Conservation (phyloP, 2,888 invertebrate species). For the Onchidella celtica region DNA sequence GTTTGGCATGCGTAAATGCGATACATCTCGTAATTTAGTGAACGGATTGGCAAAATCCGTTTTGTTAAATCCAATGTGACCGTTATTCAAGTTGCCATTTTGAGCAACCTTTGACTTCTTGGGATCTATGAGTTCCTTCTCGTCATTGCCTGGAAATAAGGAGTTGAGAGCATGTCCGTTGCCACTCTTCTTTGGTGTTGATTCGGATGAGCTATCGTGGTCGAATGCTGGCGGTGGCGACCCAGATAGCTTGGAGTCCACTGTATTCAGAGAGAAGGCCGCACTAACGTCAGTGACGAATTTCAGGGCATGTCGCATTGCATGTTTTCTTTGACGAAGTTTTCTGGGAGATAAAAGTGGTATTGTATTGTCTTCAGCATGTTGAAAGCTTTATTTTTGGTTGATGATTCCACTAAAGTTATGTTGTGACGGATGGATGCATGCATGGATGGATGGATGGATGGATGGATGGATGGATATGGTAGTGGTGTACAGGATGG, state of each 20-base stretch:
- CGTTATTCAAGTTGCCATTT: neutral
- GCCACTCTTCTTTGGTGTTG: neutral
- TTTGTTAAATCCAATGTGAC: neutral
- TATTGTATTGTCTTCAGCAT: too few species aligned
- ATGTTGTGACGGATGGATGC: neutral
- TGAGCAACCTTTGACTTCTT: neutral
- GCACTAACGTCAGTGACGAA: neutral
- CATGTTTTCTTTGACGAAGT: conserved; percentile 8
- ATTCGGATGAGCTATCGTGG: neutral
- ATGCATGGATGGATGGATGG: neutral
- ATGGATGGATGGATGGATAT: neutral
- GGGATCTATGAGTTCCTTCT: neutral
- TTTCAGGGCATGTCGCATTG: neutral
- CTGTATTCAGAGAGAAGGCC: neutral
- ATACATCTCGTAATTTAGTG: neutral
- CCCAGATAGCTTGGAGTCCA: neutral
- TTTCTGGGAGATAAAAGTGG: conserved; percentile 3
- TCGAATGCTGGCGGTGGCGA: neutral
- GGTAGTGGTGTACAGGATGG: neutral
- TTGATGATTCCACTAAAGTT: too few species aligned
- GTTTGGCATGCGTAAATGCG: too few species aligned
- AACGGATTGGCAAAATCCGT: neutral
- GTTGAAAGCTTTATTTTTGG: too few species aligned
- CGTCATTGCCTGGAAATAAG: neutral
- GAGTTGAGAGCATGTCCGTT: neutral